phyloP scores from a whole-genome alignment of 2,113 vertebrate genomes.

The Caloenas nicobarica region DNA sequence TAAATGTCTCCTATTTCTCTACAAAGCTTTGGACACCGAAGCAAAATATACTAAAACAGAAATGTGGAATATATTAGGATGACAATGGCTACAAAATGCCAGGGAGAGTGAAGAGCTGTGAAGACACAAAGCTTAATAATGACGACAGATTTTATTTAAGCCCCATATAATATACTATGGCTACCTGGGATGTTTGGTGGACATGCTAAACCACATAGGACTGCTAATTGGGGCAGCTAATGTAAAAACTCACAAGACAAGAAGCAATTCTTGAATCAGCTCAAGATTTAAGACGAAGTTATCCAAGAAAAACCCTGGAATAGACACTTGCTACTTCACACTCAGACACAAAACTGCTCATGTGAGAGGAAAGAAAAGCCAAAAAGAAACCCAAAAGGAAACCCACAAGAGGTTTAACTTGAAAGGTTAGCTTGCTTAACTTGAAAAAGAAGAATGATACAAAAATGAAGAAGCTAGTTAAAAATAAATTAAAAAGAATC shows the following conservation, averaged over 20 bases:
- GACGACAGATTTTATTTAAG: background rate
- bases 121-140: background rate
- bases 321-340: background rate
- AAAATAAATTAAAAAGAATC: conserved; percentile 61
- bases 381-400: conserved; percentile 6
- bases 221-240: background rate
- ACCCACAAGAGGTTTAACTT: conserved; percentile 35
- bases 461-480: conserved; percentile 48
- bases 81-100: background rate
- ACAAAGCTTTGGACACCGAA: background rate
- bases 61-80: background rate
- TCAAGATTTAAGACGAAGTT: background rate
- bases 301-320: background rate
- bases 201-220: background rate
- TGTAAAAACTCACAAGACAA: background rate
- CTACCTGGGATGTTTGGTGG: background rate
- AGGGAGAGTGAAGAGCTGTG: background rate
- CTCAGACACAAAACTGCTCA: background rate
- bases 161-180: background rate
- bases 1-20: background rate
- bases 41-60: background rate
- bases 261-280: background rate
- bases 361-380: background rate
- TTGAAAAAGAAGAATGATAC: conserved; percentile 44
- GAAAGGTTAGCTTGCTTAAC: conserved; percentile 37